phyloP scores from a whole-genome alignment of 2,113 vertebrate genomes.

The Megaptera novaeangliae region DNA sequence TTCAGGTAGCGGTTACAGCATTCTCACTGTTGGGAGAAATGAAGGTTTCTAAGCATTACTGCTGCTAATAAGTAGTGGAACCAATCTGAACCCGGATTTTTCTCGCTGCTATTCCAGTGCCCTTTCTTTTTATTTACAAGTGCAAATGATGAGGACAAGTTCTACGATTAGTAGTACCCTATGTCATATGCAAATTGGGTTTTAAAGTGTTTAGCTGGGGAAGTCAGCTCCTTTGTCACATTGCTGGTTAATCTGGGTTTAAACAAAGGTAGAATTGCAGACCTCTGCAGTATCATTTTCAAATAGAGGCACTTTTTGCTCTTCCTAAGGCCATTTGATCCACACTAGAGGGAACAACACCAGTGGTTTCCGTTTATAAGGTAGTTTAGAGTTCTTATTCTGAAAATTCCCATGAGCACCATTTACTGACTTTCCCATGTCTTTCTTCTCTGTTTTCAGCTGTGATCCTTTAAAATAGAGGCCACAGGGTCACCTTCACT shows the following conservation, averaged over 20 bases:
- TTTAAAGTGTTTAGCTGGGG: background rate
- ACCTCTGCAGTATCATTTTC: background rate
- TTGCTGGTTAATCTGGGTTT: background rate
- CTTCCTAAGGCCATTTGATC: background rate
- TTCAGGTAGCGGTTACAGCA: background rate
- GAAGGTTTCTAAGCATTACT: background rate
- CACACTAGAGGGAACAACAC: background rate
- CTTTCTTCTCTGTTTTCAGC: background rate
- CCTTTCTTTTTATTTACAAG: background rate
- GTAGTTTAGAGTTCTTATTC: background rate
- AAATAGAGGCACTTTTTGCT: background rate
- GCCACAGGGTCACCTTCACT: background rate
- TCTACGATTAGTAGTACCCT: background rate
- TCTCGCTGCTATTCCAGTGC: background rate
- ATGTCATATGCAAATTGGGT: background rate
- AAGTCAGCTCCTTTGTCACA: background rate
- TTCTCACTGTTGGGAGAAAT: background rate
- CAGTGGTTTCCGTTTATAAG: background rate
- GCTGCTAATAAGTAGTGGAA: background rate
- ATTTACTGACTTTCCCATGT: background rate
- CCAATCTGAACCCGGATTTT: background rate
- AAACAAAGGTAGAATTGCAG: background rate
- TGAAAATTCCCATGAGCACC: background rate
- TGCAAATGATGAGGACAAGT: background rate
- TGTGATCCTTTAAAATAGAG: background rate